Evolutionary conservation across 53 echinoderm and acorn worm species (phyloP), one percentile per base, ranked within the genome.

Genomic region (Astropecten irregularis): DNA sequence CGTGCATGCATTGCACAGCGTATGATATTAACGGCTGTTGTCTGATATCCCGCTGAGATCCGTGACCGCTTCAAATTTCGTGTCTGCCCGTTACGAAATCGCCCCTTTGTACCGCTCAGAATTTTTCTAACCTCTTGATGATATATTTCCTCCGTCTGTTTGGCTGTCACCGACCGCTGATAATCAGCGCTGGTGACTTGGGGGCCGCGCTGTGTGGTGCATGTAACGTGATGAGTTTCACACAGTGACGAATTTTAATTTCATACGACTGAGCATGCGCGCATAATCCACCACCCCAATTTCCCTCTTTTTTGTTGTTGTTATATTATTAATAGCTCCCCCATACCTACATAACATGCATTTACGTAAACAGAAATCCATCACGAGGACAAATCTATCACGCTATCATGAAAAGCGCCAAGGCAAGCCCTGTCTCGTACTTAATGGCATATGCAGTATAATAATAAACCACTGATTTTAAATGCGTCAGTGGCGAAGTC

Each of bases 41-140:
- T 79, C 61, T 79, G 79, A 79, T 42, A 42, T 79, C 58, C 62
- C 63, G 79, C 60, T 18, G 79, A 79, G 79, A 79, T 79, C 79
- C 79, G 62, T 79, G 79, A 79, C 79, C 44, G 79, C 37, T 62
- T 79, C 62, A 21, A 79, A 79, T 79, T 79, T 79, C 79, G 56
- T 27, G 79, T 79, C 79, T 62, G 79, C 79, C 61, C 61, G 79
- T 79, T 79, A 79, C 61, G 79, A 79, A 79, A 79, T 61, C 79
- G 79, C 79, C 79, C 79, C 79, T 79, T 79, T 79, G 79, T 79
- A 79, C 79, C 79, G 79, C 79, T 61, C 42, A 79, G 79, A 79
- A 79, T 79, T 79, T 79, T 48, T 44, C 62, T 79, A 79, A 79
- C 79, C 79, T 47, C 79, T 79, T 79, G 79, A 79, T 79, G 79